Evolutionary conservation across 2,113 vertebrate genomes (phyloP).

Genomic region (Gobius niger): DNA sequence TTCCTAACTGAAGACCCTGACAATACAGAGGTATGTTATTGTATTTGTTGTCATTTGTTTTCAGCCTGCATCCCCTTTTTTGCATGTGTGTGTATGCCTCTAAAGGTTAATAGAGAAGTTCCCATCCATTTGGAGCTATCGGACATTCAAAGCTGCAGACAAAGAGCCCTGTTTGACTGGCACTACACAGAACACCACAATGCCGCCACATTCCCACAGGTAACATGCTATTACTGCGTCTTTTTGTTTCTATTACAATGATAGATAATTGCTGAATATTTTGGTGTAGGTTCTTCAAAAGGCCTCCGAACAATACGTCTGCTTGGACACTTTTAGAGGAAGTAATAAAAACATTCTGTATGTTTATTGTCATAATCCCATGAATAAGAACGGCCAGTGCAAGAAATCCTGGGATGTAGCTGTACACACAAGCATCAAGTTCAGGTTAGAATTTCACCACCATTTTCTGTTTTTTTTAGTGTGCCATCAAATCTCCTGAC

Average conservation of each 20-base stretch:
- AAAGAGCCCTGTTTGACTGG: constrained; percentile 82
- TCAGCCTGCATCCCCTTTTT: background rate
- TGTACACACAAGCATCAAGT: constrained; percentile 88
- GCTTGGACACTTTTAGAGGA: constrained; percentile 82
- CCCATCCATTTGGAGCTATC: constrained; percentile 48
- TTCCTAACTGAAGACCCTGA: constrained; percentile 29
- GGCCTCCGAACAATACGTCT: constrained; percentile 79
- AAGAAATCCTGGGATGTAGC: constrained; percentile 81
- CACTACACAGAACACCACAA: constrained; percentile 83
- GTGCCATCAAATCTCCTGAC: background rate
- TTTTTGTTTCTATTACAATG: background rate
- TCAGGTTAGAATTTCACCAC: constrained; percentile 81
- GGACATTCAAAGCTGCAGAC: constrained; percentile 78
- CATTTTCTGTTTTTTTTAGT: background rate
- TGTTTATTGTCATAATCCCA: constrained; percentile 88
- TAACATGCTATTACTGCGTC: constrained; percentile 40
- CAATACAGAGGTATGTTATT: constrained; percentile 41
- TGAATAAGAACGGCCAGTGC: constrained; percentile 74
- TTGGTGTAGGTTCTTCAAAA: constrained; percentile 80
- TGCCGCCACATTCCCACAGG: constrained; percentile 83
- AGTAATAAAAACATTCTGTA: constrained; percentile 81
- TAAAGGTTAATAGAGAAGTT: constrained; percentile 20
- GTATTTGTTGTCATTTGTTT: background rate
- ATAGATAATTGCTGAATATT: background rate
- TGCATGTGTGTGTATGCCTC: no score